Evolutionary conservation across 2,797 vertebrate species (phyloP).

Genomic region (Siniperca obscura): DNA sequence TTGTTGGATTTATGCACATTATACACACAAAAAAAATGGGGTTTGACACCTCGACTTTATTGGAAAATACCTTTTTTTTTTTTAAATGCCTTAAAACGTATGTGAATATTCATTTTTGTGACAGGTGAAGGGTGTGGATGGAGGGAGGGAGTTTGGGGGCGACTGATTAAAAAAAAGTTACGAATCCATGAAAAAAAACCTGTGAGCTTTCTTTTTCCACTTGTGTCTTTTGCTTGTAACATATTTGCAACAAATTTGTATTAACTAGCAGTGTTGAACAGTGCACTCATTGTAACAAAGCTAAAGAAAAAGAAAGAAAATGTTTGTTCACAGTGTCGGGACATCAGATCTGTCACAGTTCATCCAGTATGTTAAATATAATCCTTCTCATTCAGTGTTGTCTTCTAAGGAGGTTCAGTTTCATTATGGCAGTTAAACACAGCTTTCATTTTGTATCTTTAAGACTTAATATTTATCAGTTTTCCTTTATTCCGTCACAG

Average conservation of each 20-base stretch:
- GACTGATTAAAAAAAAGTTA: constrained; percentile 8
- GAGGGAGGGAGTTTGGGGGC: constrained; percentile 15
- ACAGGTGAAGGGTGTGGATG: constrained; percentile 27
- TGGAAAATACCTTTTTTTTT: constrained; percentile 55
- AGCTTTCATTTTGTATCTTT: constrained; percentile 88
- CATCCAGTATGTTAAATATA: constrained; percentile 60
- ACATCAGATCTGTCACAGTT: constrained; percentile 41
- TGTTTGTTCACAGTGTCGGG: constrained; percentile 47
- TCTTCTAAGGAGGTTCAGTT: constrained; percentile 55
- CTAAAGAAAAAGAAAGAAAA: constrained; percentile 34
- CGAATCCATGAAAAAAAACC: constrained; percentile 29
- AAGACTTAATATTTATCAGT: constrained; percentile 90
- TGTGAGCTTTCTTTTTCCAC: constrained; percentile 63
- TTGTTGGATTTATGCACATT: constrained; percentile 70
- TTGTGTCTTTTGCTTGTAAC: constrained; percentile 79
- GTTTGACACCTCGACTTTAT: constrained; percentile 68
- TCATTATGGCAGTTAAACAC: constrained; percentile 83
- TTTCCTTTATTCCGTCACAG: constrained; percentile 90
- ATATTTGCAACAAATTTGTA: constrained; percentile 75
- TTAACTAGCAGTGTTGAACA: constrained; percentile 60
- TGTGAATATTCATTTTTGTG: constrained; percentile 70
- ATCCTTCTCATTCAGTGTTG: constrained; percentile 49
- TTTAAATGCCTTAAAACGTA: constrained; percentile 60
- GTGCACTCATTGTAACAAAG: constrained; percentile 52
- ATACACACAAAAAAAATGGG: constrained; percentile 43